Base-by-base conservation (phyloP, 2,113 vertebrate species). In the Psilopogon haemacephalus region DNA sequence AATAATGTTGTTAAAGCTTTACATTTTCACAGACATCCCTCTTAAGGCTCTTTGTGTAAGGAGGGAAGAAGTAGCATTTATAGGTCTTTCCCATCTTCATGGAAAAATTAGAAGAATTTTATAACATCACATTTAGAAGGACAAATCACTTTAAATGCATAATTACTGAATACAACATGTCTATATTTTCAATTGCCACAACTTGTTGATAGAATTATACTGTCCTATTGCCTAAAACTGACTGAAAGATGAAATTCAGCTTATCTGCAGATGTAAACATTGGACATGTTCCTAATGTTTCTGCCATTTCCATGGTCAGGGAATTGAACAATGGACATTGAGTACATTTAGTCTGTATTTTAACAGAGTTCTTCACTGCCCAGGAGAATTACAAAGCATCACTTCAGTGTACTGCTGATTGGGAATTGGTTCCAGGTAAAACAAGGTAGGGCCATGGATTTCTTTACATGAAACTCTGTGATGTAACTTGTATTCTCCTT, bases 391-490 rank as follows among this genome's bases (percentile, higher is more conserved):
- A 7, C 3, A 71, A 70, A 77, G n/a, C 4, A 46, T 0, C 4
- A 0, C 19, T 28, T 88, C 33, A 58, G 17, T 27, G 3, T 14
- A n/a, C 28, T 24, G 32, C 7, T 77, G 32, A 48, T 12, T 77
- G 70, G 14, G 3, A 12, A 91, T 86, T 60, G 4, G 2, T 74
- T 64, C 10, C 46, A 55, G 50, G 30, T 55, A 59, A 88, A 88
- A 67, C 35, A 32, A 21, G 4, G 8, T 23, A 26, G 2, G 0
- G 5, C 28, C 64, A 3, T 42, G 20, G 17, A 2, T 33, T 59
- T 55, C 16, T 38, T 86, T 27, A 5, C n/a, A 11, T 20, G 77
- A 35, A 62, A 64, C 64, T 75, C 52, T 89, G 62, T 89, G 28
- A 48, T 44, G 8, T 5, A 72, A 55, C 13, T 81, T 74, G 7